A percentile compares a stretch with the other conserved stretches of the same genome.
Conservation (phyloP, 2,797 vertebrate species). For the Dicrostonyx torquatus region DNA sequence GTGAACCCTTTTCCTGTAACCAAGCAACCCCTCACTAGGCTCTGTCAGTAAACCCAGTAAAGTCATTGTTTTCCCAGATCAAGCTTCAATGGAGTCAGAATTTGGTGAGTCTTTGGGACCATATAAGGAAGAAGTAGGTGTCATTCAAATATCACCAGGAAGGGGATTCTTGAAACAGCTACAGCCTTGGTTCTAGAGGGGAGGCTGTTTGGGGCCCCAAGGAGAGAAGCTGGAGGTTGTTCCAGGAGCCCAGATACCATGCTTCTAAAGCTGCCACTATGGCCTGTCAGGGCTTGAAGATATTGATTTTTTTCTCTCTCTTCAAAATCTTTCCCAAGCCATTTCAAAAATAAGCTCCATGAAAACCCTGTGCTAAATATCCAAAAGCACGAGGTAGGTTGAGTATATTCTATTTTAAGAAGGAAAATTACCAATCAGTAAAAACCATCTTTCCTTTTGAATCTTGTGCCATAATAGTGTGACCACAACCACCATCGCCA, state of each 20-base stretch:
- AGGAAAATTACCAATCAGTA: slow-evolving; percentile 41
- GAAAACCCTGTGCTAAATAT: slow-evolving; percentile 32
- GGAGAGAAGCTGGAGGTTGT: neutral
- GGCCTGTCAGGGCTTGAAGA: neutral
- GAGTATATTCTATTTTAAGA: slow-evolving; percentile 31
- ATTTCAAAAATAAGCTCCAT: slow-evolving; percentile 47
- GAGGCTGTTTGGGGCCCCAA: neutral
- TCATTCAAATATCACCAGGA: neutral
- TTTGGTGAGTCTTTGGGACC: neutral
- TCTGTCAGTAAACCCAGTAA: neutral
- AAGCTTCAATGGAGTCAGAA: neutral
- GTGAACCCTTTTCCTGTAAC: neutral
- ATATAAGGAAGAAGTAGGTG: neutral
- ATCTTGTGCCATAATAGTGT: neutral
- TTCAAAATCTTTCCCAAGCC: neutral
- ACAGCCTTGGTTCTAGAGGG: neutral
- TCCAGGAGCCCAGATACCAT: neutral
- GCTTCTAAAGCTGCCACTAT: neutral
- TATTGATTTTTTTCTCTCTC: neutral
- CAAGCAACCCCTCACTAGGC: neutral
- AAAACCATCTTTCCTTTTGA: slow-evolving; percentile 50
- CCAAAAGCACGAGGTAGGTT: neutral
- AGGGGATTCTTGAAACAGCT: neutral
- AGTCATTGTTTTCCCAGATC: neutral
- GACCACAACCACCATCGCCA: neutral